A percentile compares a stretch with the other conserved stretches of the same genome.
phyloP scores from a whole-genome alignment of 2,113 vertebrate genomes.

The Anser cygnoides region DNA sequence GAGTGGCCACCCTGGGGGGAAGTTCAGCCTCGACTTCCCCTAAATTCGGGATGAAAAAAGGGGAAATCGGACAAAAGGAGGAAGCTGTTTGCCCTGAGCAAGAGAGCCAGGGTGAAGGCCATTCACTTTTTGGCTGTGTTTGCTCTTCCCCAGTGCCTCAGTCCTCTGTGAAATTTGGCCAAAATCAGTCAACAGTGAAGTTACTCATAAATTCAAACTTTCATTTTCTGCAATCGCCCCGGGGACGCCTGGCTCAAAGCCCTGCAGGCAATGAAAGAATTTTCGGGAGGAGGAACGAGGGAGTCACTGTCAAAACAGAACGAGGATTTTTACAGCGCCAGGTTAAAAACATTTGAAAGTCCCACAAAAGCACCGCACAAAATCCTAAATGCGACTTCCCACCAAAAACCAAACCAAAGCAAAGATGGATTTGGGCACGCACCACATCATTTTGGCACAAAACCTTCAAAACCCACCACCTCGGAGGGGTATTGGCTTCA shows the following conservation, averaged over 20 bases:
- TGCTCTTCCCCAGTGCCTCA: neutral
- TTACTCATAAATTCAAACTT: neutral
- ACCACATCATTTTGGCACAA: neutral
- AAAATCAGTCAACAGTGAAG: neutral
- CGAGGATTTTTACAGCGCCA: fast-evolving
- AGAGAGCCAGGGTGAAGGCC: fast-evolving
- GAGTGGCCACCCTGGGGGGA: fast-evolving
- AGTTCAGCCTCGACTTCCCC: neutral
- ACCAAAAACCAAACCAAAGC: too few relatives aligned
- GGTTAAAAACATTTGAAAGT: neutral
- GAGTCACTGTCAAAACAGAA: fast-evolving
- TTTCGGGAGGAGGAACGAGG: neutral
- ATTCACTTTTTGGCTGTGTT: neutral
- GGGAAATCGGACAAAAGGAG: neutral
- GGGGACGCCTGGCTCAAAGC: fast-evolving
- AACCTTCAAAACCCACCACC: neutral
- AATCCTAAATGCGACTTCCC: too few relatives aligned
- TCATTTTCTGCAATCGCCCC: fast-evolving
- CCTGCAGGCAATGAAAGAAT: fast-evolving
- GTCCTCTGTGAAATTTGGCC: neutral
- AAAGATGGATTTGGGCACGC: neutral
- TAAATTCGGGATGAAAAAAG: neutral
- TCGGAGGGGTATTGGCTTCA: fast-evolving
- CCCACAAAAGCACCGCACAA: neutral
- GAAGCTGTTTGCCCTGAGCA: neutral